Conservation (phyloP, 2,888 invertebrate genomes). For the Andrena flavipes region DNA sequence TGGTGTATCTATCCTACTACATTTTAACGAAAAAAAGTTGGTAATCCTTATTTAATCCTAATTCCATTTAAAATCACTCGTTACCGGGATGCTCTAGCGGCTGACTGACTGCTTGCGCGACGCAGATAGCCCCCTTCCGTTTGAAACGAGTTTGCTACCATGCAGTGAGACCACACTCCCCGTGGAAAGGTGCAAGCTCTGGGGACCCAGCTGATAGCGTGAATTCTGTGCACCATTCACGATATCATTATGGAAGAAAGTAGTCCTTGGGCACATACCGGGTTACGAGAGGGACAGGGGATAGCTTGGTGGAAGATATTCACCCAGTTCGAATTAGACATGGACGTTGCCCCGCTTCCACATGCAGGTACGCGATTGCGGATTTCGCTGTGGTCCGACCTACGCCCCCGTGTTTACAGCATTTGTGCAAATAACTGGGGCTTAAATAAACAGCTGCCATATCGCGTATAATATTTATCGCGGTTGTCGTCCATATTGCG, state of each 20-base stretch:
- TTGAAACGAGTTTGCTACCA: conserved; percentile 3
- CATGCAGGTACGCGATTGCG: conserved; percentile 9
- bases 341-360: neutral
- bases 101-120: neutral
- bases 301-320: conserved; percentile 25
- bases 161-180: conserved; percentile 39
- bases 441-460: conserved; percentile 73
- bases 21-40: too few species aligned
- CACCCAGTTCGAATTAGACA: conserved; percentile 34
- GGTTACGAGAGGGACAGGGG: neutral
- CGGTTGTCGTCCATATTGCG: conserved; percentile 44
- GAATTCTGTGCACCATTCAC: conserved; percentile 55
- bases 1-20: too few species aligned
- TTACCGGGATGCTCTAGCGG: too few species aligned
- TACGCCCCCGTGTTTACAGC: conserved; percentile 50
- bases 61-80: neutral
- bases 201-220: conserved; percentile 18
- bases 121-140: neutral
- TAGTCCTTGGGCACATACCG: conserved; percentile 33
- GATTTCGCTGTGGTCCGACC: conserved; percentile 34
- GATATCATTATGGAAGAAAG: conserved; percentile 58
- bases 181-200: conserved; percentile 31
- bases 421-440: conserved; percentile 66
- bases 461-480: conserved; percentile 77
- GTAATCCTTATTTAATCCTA: neutral